A percentile compares a stretch with the other conserved stretches of the same genome.
Conservation (phyloP, 2,888 invertebrate species). For the Miltochrista miniata region DNA sequence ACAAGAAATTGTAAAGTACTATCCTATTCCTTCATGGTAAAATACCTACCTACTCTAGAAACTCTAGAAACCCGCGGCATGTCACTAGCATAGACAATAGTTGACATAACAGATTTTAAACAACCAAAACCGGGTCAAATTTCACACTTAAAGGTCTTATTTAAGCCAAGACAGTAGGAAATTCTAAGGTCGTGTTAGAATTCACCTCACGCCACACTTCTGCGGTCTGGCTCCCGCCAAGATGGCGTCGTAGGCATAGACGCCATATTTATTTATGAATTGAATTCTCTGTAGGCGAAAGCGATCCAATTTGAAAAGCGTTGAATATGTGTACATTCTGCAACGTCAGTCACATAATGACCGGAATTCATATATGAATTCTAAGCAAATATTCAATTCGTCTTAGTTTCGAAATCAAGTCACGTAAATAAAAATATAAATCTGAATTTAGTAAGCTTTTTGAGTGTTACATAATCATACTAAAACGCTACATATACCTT, state of each 20-base stretch:
- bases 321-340: constrained; percentile 32
- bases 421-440: background rate
- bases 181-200: no score
- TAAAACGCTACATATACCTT: no score
- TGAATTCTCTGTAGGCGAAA: constrained; percentile 49
- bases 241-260: constrained; percentile 47
- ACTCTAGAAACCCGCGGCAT: no score
- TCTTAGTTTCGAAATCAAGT: constrained; percentile 2
- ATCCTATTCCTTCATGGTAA: no score
- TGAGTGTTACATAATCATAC: no score
- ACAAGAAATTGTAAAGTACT: no score
- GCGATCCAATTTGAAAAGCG: constrained; percentile 51
- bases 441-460: no score
- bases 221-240: constrained; percentile 39
- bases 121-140: no score
- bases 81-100: no score
- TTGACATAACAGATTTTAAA: no score
- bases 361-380: constrained; percentile 20
- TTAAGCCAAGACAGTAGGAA: background rate
- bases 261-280: constrained; percentile 64
- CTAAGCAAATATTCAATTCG: constrained; percentile 12
- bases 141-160: no score
- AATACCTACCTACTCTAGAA: no score
- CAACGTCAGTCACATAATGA: constrained; percentile 28
- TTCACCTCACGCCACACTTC: constrained; percentile 50